Evolutionary conservation across 2,113 vertebrate genomes (phyloP).

Genomic region (Empidonax alnorum): DNA sequence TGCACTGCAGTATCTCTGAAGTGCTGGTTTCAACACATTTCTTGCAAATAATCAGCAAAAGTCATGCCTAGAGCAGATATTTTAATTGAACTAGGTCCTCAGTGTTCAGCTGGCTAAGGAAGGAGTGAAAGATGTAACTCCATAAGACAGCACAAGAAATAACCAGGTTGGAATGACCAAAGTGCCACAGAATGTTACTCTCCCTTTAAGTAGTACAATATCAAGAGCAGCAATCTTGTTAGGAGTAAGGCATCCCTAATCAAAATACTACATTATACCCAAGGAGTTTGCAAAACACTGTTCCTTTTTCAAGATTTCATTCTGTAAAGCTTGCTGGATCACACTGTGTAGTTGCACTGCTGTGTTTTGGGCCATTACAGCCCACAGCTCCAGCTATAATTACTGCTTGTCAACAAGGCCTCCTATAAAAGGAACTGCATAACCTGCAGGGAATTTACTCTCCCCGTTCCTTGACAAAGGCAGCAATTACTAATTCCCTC

Average conservation of each 20-base stretch:
- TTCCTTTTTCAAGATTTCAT: not conserved
- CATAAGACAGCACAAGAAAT: not conserved
- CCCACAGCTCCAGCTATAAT: slow-evolving; percentile 37
- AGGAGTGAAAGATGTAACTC: not conserved
- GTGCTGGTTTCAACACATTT: not conserved
- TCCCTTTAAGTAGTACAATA: not conserved
- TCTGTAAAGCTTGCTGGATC: not conserved
- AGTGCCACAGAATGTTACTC: not conserved
- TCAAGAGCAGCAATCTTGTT: not conserved
- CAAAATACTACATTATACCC: not conserved
- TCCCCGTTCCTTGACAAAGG: slow-evolving; percentile 21
- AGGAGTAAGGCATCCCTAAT: not conserved
- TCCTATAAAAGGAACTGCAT: slow-evolving; percentile 15
- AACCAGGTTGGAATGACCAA: not conserved
- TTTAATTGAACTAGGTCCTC: not conserved
- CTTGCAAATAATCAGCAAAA: not conserved
- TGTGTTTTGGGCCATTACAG: not conserved
- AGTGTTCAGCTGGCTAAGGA: not conserved
- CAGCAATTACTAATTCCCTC: slow-evolving; percentile 42
- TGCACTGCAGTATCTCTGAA: not conserved
- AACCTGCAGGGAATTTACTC: slow-evolving; percentile 38
- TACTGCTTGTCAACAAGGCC: slow-evolving; percentile 8
- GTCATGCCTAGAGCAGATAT: not conserved
- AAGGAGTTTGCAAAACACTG: not conserved
- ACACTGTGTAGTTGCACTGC: not conserved